These are phyloP conservation scores for Gobio gobio DNA, from an alignment of 2,113 vertebrate genomes.

Conservation along the genomic window DNA sequence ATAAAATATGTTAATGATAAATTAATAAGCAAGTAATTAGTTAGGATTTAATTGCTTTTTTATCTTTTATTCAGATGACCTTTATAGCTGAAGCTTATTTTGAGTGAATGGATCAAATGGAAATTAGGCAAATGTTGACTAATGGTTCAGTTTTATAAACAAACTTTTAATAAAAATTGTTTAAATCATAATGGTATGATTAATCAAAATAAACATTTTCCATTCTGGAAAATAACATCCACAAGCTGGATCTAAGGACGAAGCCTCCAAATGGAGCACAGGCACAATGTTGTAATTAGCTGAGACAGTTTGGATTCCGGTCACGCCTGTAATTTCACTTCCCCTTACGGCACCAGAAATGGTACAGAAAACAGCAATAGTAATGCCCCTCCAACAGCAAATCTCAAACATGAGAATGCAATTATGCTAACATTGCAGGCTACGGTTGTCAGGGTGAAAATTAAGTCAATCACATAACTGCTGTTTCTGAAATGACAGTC, in stretches of 20 bases:
- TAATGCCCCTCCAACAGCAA: not conserved
- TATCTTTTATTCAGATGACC: not conserved
- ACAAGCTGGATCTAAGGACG: not conserved
- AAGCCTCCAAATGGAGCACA: not conserved
- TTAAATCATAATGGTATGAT: too few species aligned
- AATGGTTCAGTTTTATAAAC: not conserved
- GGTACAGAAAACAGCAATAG: not conserved
- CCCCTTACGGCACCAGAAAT: not conserved
- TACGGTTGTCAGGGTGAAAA: not conserved
- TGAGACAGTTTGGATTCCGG: not conserved
- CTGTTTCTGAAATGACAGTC: conserved; percentile 17
- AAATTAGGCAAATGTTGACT: conserved; percentile 4
- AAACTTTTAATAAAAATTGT: not conserved
- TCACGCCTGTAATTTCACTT: conserved; percentile 11
- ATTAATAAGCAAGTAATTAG: not conserved
- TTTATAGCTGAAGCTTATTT: not conserved
- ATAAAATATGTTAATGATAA: not conserved
- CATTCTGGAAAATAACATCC: not conserved
- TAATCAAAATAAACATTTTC: too few species aligned
- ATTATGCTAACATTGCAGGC: conserved; percentile 13
- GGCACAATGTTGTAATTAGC: conserved; percentile 20
- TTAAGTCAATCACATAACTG: not conserved
- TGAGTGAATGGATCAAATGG: not conserved
- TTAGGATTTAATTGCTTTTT: not conserved
- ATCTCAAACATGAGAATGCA: not conserved